Percentiles rank a stretch among this genome's conserved stretches.
These are phyloP conservation scores for Malurus leucopterus DNA, from an alignment of 2,797 vertebrate species.

Conservation along the genomic window DNA sequence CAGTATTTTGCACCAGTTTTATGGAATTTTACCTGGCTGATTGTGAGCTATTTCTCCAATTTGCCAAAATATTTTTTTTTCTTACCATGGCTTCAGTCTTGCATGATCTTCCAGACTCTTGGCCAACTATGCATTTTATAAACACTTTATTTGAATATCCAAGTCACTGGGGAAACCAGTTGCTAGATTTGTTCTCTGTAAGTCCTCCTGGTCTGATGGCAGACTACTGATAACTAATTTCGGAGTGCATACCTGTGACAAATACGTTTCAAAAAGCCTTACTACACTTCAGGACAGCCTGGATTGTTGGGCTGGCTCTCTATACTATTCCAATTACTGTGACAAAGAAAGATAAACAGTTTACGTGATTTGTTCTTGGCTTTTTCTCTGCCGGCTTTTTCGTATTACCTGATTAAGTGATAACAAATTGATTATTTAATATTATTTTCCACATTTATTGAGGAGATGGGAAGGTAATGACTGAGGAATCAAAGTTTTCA, in stretches of 20 bases:
- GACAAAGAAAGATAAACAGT: neutral
- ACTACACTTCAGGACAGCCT: neutral
- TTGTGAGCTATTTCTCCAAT: neutral
- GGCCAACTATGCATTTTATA: neutral
- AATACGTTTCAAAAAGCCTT: neutral
- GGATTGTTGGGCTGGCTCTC: neutral
- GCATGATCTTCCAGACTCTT: neutral
- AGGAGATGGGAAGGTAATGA: neutral
- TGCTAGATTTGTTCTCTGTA: neutral
- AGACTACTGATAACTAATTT: neutral
- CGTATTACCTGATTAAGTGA: neutral
- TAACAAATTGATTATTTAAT: conserved; percentile 25
- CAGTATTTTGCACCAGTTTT: neutral
- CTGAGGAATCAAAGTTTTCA: neutral
- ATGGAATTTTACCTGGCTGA: neutral
- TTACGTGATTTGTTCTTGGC: neutral
- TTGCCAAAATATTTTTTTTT: neutral
- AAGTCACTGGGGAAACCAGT: neutral
- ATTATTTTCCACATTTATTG: neutral
- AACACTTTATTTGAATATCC: neutral
- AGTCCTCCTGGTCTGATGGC: neutral
- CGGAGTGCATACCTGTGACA: neutral
- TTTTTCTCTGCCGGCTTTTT: conserved; percentile 8
- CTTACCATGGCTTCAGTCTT: neutral
- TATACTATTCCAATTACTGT: neutral